phyloP scores from a whole-genome alignment of 2,888 invertebrate genomes.

The Drosophila pseudotalamancana region DNA sequence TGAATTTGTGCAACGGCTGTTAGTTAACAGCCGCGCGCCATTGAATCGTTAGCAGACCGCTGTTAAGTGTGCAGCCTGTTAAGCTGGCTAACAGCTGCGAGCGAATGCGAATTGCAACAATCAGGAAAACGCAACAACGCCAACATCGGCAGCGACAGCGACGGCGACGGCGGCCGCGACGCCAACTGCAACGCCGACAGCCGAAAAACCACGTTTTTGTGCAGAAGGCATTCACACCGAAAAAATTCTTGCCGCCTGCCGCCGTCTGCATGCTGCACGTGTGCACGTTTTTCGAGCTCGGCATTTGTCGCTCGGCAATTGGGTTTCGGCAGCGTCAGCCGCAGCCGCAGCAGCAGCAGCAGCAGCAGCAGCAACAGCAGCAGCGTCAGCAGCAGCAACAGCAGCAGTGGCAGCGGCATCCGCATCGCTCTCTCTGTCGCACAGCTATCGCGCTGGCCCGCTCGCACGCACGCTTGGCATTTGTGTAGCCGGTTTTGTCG shows the following conservation, averaged over 20 bases:
- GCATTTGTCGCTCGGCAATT: slow-evolving; percentile 13
- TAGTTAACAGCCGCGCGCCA: slow-evolving; percentile 34
- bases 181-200: slow-evolving; percentile 50
- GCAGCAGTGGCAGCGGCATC: slow-evolving; percentile 22
- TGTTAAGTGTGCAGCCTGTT: slow-evolving; percentile 33
- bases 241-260: slow-evolving; percentile 56
- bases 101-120: slow-evolving; percentile 49
- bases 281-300: slow-evolving; percentile 52
- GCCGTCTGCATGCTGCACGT: slow-evolving; percentile 62
- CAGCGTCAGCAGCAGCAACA: slow-evolving; percentile 3
- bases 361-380: slow-evolving; percentile 10
- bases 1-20: slow-evolving; percentile 16
- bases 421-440: slow-evolving; percentile 18
- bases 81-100: slow-evolving; percentile 29
- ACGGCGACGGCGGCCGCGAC: slow-evolving; percentile 36
- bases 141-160: slow-evolving; percentile 16
- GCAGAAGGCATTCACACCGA: slow-evolving; percentile 85
- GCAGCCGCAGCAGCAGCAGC: slow-evolving; percentile 10
- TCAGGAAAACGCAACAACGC: slow-evolving; percentile 18
- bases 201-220: slow-evolving; percentile 77
- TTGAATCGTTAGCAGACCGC: slow-evolving; percentile 30
- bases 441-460: slow-evolving; percentile 1
- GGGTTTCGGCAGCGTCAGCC: slow-evolving; percentile 18
- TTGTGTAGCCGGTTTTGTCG: slow-evolving; percentile 43
- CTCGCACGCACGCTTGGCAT: slow-evolving; percentile 15